phyloP scores from a whole-genome alignment of 2,888 invertebrate species.

The Drosophila tripunctata region DNA sequence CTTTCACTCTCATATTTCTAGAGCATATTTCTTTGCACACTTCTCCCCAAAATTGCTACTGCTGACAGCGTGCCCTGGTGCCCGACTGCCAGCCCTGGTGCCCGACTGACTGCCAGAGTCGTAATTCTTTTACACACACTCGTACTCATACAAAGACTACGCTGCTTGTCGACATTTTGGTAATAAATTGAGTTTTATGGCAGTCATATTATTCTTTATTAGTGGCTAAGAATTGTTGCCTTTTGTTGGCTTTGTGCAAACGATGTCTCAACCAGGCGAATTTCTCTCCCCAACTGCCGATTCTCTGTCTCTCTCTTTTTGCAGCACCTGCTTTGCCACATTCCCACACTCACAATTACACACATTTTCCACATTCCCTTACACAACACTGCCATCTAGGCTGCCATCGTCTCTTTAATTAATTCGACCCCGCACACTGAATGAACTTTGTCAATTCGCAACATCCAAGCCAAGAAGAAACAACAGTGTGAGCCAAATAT shows the following conservation, averaged over 20 bases:
- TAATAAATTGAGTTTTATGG: conserved; percentile 79
- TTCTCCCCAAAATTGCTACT: not conserved
- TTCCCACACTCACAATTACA: conserved; percentile 23
- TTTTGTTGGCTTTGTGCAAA: conserved; percentile 76
- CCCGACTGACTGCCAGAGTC: conserved; percentile 60
- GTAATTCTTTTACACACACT: conserved; percentile 62
- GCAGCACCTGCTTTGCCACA: conserved; percentile 41
- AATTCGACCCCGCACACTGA: conserved; percentile 58
- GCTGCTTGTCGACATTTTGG: conserved; percentile 77
- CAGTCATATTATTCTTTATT: conserved; percentile 79
- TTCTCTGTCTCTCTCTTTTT: not conserved
- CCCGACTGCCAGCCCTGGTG: conserved; percentile 55
- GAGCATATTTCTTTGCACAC: conserved; percentile 1
- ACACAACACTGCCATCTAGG: not conserved
- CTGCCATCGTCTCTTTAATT: conserved; percentile 63
- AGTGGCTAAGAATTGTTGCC: conserved; percentile 79
- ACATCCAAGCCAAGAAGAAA: conserved; percentile 33
- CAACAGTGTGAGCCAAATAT: conserved; percentile 4
- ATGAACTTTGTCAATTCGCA: conserved; percentile 50
- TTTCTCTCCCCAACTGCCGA: not conserved
- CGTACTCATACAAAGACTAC: conserved; percentile 13
- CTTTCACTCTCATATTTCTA: not conserved
- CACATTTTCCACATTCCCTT: conserved; percentile 37
- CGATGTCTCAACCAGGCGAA: conserved; percentile 59
- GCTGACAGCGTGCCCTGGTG: conserved; percentile 50